Base-by-base conservation (phyloP, 2,888 invertebrate genomes). In the Microplitis manilae region DNA sequence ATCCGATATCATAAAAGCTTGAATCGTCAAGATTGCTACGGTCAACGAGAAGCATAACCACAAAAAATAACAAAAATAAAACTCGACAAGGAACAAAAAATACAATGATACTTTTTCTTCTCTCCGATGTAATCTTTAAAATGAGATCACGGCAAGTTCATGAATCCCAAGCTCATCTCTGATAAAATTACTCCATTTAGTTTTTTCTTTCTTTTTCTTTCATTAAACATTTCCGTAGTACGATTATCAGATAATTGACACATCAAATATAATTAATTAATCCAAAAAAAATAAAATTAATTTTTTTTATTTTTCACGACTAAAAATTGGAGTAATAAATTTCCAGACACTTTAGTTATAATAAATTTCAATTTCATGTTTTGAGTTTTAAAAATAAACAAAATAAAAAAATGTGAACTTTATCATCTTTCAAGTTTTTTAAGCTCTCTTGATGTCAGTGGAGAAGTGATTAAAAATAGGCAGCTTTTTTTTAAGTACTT, bases 141-240 rank as follows among this genome's bases (percentile, higher is more conserved):
- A 84, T 86, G 83, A 86, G 81, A 85, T 86, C 85, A 81, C 78
- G 84, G 84, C 82, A 83, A 86, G 83, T 85, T 82, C 77, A 84
- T 85, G 83, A 86, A 86, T 65, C 38, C 20, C 79, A 75, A 79
- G 64, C 17, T 68, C 39, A 38, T 39, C 67, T 38, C n/a, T 74
- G 20, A 67, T 59, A 64, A 72, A 72, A 50, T 65, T 65, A 30
- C 38, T 65, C 62, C n/a, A 20, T 20, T 62, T 62, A 62, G 15
- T 62, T 20, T 62, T 62, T 62, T 59, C 2, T 59, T 59, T 59
- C 5, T 59, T 59, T 59, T 59, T 13, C 17, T 15, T 15, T 62
- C 62, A 50, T 50, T 50, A 8, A 50, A 13, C 50, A 50, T 50
- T 50, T 50, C 50, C 50, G 50, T 50, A 50, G 9, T 50, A 50